A percentile compares a stretch with the other conserved stretches of the same genome.
phyloP scores from a whole-genome alignment of 2,888 invertebrate genomes.

The Scaptomyza tumidula region DNA sequence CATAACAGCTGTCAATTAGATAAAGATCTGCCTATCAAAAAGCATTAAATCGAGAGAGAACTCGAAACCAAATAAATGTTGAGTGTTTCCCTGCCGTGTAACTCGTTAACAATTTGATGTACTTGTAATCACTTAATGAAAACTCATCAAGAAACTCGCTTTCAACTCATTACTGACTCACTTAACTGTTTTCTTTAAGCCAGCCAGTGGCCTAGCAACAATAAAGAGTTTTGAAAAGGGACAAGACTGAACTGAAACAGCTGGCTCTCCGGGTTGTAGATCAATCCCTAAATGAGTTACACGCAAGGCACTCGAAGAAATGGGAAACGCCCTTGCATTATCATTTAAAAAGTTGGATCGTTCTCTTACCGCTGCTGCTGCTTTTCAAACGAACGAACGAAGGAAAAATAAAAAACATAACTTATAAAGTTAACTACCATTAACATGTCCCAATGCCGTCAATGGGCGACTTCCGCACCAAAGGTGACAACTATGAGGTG shows the following conservation, averaged over 20 bases:
- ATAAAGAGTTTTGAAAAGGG: constrained; percentile 68
- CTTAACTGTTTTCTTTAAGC: constrained; percentile 32
- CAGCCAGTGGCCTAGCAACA: constrained; percentile 27
- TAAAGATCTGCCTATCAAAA: constrained; percentile 38
- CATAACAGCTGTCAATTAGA: constrained; percentile 59
- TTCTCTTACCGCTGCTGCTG: constrained; percentile 5
- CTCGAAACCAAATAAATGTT: constrained; percentile 1
- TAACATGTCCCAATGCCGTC: constrained; percentile 70
- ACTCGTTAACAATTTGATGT: constrained; percentile 50
- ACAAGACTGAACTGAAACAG: constrained; percentile 54
- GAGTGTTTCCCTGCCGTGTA: constrained; percentile 29
- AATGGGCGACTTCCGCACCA: constrained; percentile 67
- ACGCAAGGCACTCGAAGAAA: constrained; percentile 3
- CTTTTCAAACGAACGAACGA: constrained; percentile 2
- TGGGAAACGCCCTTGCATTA: constrained; percentile 52
- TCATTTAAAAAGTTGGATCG: constrained; percentile 21
- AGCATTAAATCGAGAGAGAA: constrained; percentile 31
- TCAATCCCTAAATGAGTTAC: constrained; percentile 43
- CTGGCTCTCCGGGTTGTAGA: constrained; percentile 35
- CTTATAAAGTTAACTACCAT: constrained; percentile 74
- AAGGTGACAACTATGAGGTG: constrained; percentile 67
- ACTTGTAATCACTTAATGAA: constrained; percentile 49
- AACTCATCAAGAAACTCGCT: constrained; percentile 9
- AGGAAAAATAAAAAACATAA: constrained; percentile 51
- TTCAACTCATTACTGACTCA: constrained; percentile 30